Evolutionary conservation across 1,140 invertebrate species (phyloP), one percentile per base, ranked within the genome.

Genomic region (Propsilocerus akamusi): DNA sequence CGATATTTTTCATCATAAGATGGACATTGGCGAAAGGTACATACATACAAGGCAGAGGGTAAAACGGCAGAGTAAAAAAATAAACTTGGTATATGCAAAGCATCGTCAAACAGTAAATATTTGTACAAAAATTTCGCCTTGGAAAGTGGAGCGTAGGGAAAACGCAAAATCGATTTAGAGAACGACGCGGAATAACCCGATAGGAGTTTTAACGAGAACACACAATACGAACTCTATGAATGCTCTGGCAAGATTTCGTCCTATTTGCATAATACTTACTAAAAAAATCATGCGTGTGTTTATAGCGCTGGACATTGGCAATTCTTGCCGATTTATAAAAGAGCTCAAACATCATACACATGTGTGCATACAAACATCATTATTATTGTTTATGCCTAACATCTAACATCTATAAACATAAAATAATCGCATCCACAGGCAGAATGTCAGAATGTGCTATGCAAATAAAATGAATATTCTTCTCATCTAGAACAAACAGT

Each of bases 81-180:
- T 14, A 41, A 41, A 30, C 17, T 41, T 41, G 34, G 34, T 41
- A 41, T 41, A 41, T 41, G 34, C 34, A 41, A 41, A 41, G 22
- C 34, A 41, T 7, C 34, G 34, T 41, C 34, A 41, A 41, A 41
- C 34, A 41, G 22, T 41, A 41, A 41, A 41, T 41, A 41, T 41
- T 41, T 41, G 14, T 14, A 41, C 22, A 41, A 20, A 20, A 41
- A 41, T 41, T 41, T 41, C 20, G 14, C 20, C 22, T 17, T 17
- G 17, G 14, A 5, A 8, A 14, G 17, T 20, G 34, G 34, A 41
- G 14, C 17, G 22, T 20, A 20, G 34, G 14, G 34, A 41, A 41
- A 20, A 41, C n/a, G n/a, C n/a, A n/a, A n/a, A 41, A 41, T 41
- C 34, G 34, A 41, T 41, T 41, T 20, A 41, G 22, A n/a, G 17